Evolutionary conservation across 2,113 vertebrate genomes (phyloP).

Genomic region (Pontoporia blainvillei): DNA sequence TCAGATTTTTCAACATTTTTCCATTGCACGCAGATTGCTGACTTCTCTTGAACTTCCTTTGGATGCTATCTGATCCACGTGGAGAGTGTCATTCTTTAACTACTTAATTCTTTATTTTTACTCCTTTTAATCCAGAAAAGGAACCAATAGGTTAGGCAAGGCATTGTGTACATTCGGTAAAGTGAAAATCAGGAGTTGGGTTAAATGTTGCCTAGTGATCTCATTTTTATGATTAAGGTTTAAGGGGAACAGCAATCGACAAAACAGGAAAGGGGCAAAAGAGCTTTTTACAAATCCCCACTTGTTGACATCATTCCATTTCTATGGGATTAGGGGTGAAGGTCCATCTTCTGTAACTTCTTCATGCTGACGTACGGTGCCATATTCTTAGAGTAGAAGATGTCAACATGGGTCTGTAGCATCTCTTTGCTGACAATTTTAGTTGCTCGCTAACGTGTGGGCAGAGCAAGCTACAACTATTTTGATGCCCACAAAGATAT

Average conservation of each 20-base stretch:
- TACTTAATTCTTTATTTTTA: not conserved
- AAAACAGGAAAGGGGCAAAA: not conserved
- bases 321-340: not conserved
- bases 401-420: not conserved
- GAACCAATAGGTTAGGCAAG: not conserved
- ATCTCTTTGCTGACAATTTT: not conserved
- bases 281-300: not conserved
- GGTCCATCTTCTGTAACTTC: not conserved
- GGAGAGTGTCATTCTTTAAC: not conserved
- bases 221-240: not conserved
- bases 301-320: not conserved
- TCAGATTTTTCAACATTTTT: not conserved
- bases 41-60: not conserved
- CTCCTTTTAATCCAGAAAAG: not conserved
- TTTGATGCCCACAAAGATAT: not conserved
- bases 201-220: not conserved
- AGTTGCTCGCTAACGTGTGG: not conserved
- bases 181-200: not conserved
- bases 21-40: not conserved
- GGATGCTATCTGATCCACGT: not conserved
- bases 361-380: not conserved
- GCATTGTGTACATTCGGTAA: not conserved
- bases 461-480: not conserved
- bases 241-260: not conserved
- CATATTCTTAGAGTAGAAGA: not conserved